These are phyloP conservation scores for Pseudocheirus occidentalis DNA, from an alignment of 2,797 vertebrate species.

Conservation along the genomic window DNA sequence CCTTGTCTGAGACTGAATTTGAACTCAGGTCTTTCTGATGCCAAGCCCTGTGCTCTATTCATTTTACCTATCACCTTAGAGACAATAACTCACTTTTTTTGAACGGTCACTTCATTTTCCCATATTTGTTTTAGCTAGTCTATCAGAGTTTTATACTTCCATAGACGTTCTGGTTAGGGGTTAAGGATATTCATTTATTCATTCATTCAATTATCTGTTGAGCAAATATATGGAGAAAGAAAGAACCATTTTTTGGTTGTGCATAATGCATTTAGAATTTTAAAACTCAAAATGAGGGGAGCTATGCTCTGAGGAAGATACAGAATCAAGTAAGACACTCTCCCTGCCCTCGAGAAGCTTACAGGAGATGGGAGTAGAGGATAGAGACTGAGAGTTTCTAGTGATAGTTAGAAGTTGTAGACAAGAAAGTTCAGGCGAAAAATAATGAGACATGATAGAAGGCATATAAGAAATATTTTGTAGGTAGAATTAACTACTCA, in stretches of 20 bases:
- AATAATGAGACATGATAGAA: neutral
- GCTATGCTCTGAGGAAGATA: neutral
- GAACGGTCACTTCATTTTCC: neutral
- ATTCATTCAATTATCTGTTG: neutral
- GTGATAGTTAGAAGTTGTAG: neutral
- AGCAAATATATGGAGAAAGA: neutral
- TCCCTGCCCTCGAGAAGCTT: neutral
- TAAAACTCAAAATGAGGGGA: neutral
- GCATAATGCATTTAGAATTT: neutral
- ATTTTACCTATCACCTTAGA: neutral
- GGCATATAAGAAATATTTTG: neutral
- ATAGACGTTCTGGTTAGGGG: neutral
- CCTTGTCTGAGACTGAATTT: neutral
- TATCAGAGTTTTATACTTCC: neutral
- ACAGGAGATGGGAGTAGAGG: neutral
- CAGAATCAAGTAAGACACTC: neutral
- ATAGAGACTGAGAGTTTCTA: neutral
- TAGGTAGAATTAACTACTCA: neutral
- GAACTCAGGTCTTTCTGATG: neutral
- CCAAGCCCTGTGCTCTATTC: neutral
- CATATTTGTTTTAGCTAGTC: neutral
- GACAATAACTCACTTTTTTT: neutral
- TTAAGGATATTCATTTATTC: neutral
- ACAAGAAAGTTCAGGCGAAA: neutral
- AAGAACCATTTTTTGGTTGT: neutral